phyloP scores from a whole-genome alignment of 1,140 invertebrate genomes.

The Psix sp. region DNA sequence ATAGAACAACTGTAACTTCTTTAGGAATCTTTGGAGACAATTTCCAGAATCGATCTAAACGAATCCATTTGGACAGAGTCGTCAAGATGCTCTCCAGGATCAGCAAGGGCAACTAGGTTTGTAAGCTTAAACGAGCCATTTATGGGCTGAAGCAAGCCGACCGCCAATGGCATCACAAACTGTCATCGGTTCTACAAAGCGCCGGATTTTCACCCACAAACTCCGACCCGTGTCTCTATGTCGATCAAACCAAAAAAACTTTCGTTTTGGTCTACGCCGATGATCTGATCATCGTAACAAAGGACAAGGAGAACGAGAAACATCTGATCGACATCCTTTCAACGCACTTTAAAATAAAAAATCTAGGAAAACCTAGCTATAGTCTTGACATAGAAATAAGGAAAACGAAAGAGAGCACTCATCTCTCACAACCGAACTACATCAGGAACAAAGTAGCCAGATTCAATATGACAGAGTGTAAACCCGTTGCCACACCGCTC shows the following conservation, averaged over 20 bases:
- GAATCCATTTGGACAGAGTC: neutral
- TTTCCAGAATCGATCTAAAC: neutral
- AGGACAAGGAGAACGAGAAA: no score
- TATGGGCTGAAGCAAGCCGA: neutral
- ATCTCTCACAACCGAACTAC: neutral
- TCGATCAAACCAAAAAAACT: neutral
- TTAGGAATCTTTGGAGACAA: neutral
- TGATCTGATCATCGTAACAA: neutral
- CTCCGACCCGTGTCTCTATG: neutral
- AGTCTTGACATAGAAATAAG: neutral
- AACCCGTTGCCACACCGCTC: neutral
- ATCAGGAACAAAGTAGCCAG: neutral
- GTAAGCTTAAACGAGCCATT: neutral
- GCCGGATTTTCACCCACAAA: neutral
- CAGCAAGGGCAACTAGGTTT: neutral
- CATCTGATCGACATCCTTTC: no score
- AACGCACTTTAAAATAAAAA: neutral
- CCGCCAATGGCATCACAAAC: neutral
- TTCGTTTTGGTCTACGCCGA: neutral
- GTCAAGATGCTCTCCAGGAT: neutral
- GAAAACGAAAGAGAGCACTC: neutral
- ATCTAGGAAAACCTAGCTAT: neutral
- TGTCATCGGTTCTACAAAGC: neutral
- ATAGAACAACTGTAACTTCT: conserved; percentile 1
- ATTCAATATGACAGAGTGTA: neutral